These are phyloP conservation scores for Aelia acuminata DNA, from an alignment of 2,888 invertebrate species.

Conservation along the genomic window DNA sequence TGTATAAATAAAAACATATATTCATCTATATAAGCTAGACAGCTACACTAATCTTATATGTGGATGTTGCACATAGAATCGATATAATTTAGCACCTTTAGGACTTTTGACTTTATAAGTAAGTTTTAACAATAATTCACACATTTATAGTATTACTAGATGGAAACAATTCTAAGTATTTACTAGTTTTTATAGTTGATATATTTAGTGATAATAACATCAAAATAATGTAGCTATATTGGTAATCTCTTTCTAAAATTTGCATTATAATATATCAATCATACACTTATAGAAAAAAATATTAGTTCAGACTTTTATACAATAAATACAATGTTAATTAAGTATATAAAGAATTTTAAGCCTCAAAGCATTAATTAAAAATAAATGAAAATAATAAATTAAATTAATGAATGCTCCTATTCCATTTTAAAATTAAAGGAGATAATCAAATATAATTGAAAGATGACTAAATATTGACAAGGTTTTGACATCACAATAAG, in stretches of 20 bases:
- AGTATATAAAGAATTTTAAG: not conserved
- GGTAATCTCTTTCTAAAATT: not conserved
- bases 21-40: slow-evolving; percentile 3
- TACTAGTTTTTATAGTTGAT: not conserved
- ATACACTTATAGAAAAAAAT: not conserved
- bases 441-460: not conserved
- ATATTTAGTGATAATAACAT: not conserved
- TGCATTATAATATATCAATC: not conserved
- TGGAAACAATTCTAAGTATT: not conserved
- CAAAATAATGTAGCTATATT: not conserved
- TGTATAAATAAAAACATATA: slow-evolving; percentile 38
- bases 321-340: not conserved
- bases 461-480: slow-evolving; percentile 31
- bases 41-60: not conserved
- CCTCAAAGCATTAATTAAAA: not conserved
- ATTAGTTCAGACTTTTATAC: slow-evolving; percentile 18
- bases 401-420: not conserved
- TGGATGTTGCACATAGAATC: slow-evolving; percentile 12
- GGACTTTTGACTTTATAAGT: not conserved
- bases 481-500: slow-evolving; percentile 40
- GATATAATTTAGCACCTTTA: slow-evolving; percentile 34
- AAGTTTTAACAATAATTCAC: not conserved
- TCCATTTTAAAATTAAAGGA: not conserved
- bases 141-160: not conserved
- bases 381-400: not conserved